These are phyloP conservation scores for Dissostichus mawsoni DNA, from an alignment of 2,113 vertebrate species.

Conservation along the genomic window DNA sequence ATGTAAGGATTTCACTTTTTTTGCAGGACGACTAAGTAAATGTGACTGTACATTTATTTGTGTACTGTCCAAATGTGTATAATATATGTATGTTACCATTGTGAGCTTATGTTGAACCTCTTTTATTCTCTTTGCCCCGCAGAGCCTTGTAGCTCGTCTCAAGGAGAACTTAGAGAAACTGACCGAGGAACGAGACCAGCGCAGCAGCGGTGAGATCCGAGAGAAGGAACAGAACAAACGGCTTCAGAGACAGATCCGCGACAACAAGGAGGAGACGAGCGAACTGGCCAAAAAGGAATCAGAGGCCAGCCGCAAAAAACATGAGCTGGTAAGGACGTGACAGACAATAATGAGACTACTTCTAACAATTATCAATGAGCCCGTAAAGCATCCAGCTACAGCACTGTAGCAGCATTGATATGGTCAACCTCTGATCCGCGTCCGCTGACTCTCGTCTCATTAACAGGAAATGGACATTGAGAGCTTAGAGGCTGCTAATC, in stretches of 20 bases:
- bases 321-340: conserved; percentile 90
- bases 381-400: background rate
- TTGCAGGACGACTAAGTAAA: too few relatives aligned
- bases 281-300: conserved; percentile 95
- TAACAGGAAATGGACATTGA: conserved; percentile 96
- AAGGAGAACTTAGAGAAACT: conserved; percentile 98
- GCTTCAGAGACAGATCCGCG: conserved; percentile 92
- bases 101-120: background rate
- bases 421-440: background rate
- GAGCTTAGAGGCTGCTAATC: conserved; percentile 96
- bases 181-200: conserved; percentile 94
- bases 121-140: background rate
- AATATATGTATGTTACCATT: background rate
- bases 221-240: conserved; percentile 98
- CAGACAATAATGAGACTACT: background rate
- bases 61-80: background rate
- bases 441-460: conserved; percentile 7
- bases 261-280: conserved; percentile 93
- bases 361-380: background rate
- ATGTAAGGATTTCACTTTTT: too few relatives aligned
- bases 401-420: background rate
- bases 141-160: conserved; percentile 91
- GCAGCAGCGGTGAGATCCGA: conserved; percentile 88
- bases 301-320: conserved; percentile 96
- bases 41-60: too few relatives aligned